phyloP scores from a whole-genome alignment of 2,797 vertebrate genomes.

The Rhabdomys pumilio region DNA sequence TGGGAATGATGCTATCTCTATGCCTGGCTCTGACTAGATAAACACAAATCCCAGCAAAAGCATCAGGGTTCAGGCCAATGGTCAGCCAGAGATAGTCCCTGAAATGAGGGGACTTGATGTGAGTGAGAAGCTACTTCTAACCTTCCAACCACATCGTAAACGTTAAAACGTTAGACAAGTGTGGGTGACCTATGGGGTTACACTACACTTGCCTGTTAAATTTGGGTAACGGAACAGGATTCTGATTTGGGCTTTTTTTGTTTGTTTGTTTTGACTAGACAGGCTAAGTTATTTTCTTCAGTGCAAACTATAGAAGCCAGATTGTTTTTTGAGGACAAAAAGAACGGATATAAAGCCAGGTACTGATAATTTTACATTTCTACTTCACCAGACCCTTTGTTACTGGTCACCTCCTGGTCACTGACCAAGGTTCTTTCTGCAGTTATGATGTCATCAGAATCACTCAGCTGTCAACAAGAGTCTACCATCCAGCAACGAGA shows the following conservation, averaged over 20 bases:
- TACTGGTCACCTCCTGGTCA: background rate
- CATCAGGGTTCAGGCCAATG: background rate
- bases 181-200: background rate
- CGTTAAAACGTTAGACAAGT: background rate
- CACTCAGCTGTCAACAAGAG: slow-evolving; percentile 26
- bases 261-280: background rate
- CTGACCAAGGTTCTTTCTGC: background rate
- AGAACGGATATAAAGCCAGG: slow-evolving; percentile 10
- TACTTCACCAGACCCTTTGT: background rate
- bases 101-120: background rate
- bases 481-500: background rate
- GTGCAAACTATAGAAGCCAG: background rate
- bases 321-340: slow-evolving; percentile 11
- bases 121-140: background rate
- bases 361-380: background rate
- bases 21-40: slow-evolving; percentile 37
- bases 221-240: background rate
- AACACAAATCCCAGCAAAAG: slow-evolving; percentile 55
- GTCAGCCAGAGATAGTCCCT: background rate
- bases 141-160: slow-evolving; percentile 21
- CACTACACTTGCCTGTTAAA: background rate
- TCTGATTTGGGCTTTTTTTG: background rate
- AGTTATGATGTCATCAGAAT: background rate
- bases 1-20: slow-evolving; percentile 69
- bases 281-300: slow-evolving; percentile 25